phyloP scores from a whole-genome alignment of 2,113 vertebrate species.

The Eupsittula cactorum region DNA sequence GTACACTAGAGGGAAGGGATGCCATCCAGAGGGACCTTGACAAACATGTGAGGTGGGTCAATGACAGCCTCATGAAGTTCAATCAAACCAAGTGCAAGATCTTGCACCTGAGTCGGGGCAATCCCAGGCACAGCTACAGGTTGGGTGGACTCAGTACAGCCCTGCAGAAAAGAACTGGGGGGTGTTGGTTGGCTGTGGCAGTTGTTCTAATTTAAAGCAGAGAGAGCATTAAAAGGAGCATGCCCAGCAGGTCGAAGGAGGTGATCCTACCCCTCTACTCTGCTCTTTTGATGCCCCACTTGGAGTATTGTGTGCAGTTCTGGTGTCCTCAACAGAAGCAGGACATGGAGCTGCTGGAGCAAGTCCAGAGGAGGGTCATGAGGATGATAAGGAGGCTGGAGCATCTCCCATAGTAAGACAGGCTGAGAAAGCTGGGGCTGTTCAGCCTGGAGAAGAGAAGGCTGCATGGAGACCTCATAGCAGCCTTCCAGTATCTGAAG shows the following conservation, averaged over 20 bases:
- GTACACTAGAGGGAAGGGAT: neutral
- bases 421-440: neutral
- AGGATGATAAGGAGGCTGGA: neutral
- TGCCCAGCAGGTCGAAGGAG: neutral
- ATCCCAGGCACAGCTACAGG: neutral
- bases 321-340: neutral
- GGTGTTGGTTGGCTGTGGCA: too few relatives aligned
- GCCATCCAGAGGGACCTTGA: neutral
- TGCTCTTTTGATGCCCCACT: neutral
- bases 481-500: neutral
- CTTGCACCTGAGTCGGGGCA: neutral
- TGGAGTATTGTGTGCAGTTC: neutral
- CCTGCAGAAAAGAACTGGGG: neutral
- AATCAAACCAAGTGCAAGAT: neutral
- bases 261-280: neutral
- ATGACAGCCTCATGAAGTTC: neutral
- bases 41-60: neutral
- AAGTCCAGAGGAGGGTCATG: neutral
- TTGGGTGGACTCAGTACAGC: neutral
- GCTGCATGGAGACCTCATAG: neutral
- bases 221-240: neutral
- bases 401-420: neutral
- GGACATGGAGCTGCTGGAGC: neutral
- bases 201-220: too few relatives aligned
- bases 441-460: neutral